Evolutionary conservation across 2,113 vertebrate genomes (phyloP).

Genomic region (Rattus rattus): DNA sequence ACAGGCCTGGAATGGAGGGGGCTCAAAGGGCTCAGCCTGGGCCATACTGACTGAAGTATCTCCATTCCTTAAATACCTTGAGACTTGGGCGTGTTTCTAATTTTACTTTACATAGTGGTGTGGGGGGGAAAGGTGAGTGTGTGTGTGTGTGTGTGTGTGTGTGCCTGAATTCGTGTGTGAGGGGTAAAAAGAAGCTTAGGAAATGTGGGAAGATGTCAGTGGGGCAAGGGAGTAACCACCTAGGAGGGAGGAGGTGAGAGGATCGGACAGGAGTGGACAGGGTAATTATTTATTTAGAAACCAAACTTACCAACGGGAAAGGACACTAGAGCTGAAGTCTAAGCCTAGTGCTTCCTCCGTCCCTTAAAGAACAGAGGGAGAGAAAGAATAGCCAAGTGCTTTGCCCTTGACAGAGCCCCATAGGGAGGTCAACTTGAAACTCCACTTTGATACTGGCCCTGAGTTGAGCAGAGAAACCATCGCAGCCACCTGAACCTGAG

Average conservation of each 20-base stretch:
- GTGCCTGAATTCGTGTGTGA: background rate
- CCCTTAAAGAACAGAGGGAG: background rate
- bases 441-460: background rate
- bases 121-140: conserved; percentile 78
- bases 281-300: conserved; percentile 40
- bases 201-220: conserved; percentile 57
- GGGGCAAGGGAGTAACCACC: conserved; percentile 45
- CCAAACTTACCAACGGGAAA: background rate
- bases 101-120: conserved; percentile 82
- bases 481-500: background rate
- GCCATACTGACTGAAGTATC: conserved; percentile 54
- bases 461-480: background rate
- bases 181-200: conserved; percentile 5
- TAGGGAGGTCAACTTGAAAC: background rate
- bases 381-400: background rate
- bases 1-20: conserved; percentile 60
- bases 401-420: conserved; percentile 19
- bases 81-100: conserved; percentile 75
- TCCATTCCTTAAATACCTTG: conserved; percentile 78
- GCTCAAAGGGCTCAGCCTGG: background rate
- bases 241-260: background rate
- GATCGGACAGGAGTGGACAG: background rate
- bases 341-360: background rate
- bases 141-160: conserved; percentile 28
- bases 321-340: background rate